Conservation (phyloP, 2,888 invertebrate genomes). For the Agapostemon virescens region DNA sequence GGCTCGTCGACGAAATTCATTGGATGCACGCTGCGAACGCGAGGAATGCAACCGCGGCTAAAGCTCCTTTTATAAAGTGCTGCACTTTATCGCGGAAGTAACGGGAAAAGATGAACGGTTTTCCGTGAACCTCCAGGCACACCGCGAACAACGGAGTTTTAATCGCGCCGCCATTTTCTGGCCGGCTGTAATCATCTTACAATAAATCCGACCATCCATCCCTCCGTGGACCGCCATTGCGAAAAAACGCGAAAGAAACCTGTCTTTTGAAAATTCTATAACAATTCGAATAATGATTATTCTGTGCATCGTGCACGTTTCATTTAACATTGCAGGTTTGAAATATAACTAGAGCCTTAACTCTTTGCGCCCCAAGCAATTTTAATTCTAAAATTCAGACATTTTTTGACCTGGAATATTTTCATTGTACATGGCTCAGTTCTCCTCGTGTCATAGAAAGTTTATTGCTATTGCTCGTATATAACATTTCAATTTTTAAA, state of each 20-base stretch:
- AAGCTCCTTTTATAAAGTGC: constrained; percentile 29
- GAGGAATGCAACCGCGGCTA: constrained; percentile 6
- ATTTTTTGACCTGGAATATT: too few species aligned
- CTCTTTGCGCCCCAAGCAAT: too few species aligned
- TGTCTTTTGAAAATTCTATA: neutral
- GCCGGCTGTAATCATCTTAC: neutral
- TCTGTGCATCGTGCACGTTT: too few species aligned
- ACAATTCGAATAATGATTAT: too few species aligned
- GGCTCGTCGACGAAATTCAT: too few species aligned
- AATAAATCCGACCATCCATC: neutral
- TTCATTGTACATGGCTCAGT: too few species aligned
- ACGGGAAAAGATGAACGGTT: constrained; percentile 46
- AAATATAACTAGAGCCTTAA: too few species aligned
- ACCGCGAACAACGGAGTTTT: constrained; percentile 2
- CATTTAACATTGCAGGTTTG: too few species aligned
- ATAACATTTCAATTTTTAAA: too few species aligned
- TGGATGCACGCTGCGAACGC: neutral
- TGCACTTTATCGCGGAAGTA: constrained; percentile 40
- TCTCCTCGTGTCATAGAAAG: too few species aligned
- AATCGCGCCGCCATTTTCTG: constrained; percentile 16
- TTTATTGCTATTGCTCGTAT: too few species aligned
- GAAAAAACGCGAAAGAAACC: neutral
- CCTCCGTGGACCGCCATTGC: neutral
- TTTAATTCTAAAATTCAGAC: too few species aligned
- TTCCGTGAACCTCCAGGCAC: constrained; percentile 36